Evolutionary conservation across 1,140 invertebrate species (phyloP), one percentile per base, ranked within the genome.

Genomic region (Tetramorium simillimum): DNA sequence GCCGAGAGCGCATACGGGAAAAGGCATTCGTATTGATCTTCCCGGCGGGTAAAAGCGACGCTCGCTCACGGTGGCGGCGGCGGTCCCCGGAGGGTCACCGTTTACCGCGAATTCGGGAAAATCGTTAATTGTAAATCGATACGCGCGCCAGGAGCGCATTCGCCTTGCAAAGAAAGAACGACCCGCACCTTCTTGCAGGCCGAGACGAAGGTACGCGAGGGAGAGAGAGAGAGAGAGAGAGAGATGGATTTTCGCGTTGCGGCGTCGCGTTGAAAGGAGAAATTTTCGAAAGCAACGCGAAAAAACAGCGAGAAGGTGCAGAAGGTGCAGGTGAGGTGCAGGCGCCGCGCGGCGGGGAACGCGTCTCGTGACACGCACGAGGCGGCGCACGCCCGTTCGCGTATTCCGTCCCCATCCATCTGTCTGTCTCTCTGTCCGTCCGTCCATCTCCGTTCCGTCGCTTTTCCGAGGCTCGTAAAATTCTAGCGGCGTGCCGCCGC

Each of bases 1-100:
- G n/a, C n/a, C 37, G 53, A 58, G 40, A 84, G 85, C 87, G 86
- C 86, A 87, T 80, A 88, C 80, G 85, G 70, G 90, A 92, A 92
- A 94, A 92, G 92, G 89, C 89, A 93, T 94, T 93, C 90, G 92
- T 94, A 93, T 93, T 94, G 93, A 94, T 94, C 92, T 93, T 81
- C 63, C 72, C 86, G 86, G 90, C 88, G 91, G 86, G 65, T 69
- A 49, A 51, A 85, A 90, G 75, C 62, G 85, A 89, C 84, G 86
- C 86, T 88, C 60, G 21, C 63, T 4, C 12, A 28, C 12, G 60
- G 14, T 1, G 60, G 60, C 2, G 16, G 60, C 14, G 12, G 12
- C 37, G 40, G 12, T 10, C 10, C 24, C 53, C 28, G 53, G 10
- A 51, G 63, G 40, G 69, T 46, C 62, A 33, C 16, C 40, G 43